Evolutionary conservation across 2,888 invertebrate genomes (phyloP).

Genomic region (Machimus atricapillus): DNA sequence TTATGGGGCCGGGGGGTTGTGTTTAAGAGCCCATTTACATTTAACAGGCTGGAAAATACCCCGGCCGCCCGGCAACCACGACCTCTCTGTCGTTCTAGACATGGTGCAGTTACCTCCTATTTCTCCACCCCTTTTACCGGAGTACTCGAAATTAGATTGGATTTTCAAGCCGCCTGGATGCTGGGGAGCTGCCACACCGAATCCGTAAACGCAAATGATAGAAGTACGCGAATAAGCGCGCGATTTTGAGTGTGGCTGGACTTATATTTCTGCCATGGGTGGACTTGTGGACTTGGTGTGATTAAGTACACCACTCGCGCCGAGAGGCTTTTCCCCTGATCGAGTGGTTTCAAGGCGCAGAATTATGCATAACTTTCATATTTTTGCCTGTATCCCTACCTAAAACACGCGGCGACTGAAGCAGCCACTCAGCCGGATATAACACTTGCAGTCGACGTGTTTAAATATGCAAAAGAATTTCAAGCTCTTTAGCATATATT

Average conservation of each 20-base stretch:
- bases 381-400: not conserved
- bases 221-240: not conserved
- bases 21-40: constrained; percentile 44
- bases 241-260: not conserved
- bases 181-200: not conserved
- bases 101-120: constrained; percentile 37
- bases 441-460: not conserved
- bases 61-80: not conserved
- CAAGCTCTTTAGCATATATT: not conserved
- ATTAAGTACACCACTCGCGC: not conserved
- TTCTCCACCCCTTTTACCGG: constrained; percentile 33
- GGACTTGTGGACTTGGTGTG: constrained; percentile 8
- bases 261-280: not conserved
- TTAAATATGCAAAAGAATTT: not conserved
- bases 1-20: constrained; percentile 40
- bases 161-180: not conserved
- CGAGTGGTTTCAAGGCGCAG: not conserved
- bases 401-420: not conserved
- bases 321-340: not conserved
- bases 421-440: not conserved
- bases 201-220: not conserved
- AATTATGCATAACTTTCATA: not conserved
- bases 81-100: not conserved
- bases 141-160: not conserved
- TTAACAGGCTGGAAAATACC: not conserved